Conservation (phyloP, 1,140 invertebrate species). For the Ladona fulva region DNA sequence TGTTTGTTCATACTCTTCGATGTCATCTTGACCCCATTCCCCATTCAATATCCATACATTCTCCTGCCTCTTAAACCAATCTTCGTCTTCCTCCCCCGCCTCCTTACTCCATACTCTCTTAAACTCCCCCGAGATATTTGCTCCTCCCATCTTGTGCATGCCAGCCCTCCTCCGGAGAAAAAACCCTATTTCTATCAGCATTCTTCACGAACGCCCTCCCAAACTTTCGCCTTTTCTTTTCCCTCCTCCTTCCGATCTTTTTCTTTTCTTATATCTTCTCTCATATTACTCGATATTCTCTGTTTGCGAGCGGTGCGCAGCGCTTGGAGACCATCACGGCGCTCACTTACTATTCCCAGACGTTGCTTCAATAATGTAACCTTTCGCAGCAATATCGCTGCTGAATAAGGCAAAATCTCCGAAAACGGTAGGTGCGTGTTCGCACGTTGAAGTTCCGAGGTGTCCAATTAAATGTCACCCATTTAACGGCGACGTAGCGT, state of each 20-base stretch:
- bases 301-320: too few species aligned
- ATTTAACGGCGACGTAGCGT: too few species aligned
- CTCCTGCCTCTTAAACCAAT: background rate
- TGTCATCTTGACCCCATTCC: background rate
- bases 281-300: background rate
- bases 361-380: too few species aligned
- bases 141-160: background rate
- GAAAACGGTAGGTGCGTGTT: too few species aligned
- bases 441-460: too few species aligned
- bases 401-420: too few species aligned
- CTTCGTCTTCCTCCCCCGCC: background rate
- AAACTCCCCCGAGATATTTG: background rate
- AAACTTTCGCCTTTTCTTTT: background rate
- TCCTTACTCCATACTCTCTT: background rate
- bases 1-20: background rate
- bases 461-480: too few species aligned
- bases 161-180: background rate
- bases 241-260: background rate
- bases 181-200: background rate
- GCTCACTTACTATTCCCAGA: too few species aligned
- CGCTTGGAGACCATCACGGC: too few species aligned
- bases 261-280: background rate
- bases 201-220: background rate
- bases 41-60: constrained; percentile 7
- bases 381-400: too few species aligned